A percentile compares a stretch with the other conserved stretches of the same genome.
Conservation (phyloP, 2,888 invertebrate genomes). For the Lasioglossum oenotherae region DNA sequence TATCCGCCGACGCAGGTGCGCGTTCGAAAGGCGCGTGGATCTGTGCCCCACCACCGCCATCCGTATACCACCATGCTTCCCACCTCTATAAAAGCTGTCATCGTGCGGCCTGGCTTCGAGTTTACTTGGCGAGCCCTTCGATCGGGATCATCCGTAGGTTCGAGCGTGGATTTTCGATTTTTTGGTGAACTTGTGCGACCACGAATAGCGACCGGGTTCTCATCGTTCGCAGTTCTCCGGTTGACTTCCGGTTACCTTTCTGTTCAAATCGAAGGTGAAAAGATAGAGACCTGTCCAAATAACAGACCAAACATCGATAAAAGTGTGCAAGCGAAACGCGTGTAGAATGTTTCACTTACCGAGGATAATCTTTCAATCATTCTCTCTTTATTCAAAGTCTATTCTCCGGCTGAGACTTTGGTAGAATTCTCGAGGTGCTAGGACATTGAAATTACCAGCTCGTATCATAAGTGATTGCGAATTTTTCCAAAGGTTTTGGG, state of each 20-base stretch:
- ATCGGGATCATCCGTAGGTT: constrained; percentile 56
- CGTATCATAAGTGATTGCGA: neutral
- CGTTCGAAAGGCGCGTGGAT: constrained; percentile 61
- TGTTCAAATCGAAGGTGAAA: constrained; percentile 39
- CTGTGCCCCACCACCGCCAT: constrained; percentile 55
- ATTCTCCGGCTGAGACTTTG: neutral
- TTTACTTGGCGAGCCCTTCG: constrained; percentile 70
- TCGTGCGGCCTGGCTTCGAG: constrained; percentile 67
- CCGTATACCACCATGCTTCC: constrained; percentile 50
- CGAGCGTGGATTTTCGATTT: constrained; percentile 25
- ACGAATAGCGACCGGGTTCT: constrained; percentile 7
- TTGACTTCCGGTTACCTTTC: neutral
- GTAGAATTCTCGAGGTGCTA: neutral
- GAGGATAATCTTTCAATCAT: neutral
- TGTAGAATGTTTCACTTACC: neutral
- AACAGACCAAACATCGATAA: neutral
- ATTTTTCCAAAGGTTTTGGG: neutral
- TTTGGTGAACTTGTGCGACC: constrained; percentile 39
- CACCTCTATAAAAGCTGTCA: constrained; percentile 76
- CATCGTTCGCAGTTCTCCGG: neutral
- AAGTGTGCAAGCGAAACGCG: neutral
- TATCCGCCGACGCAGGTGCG: constrained; percentile 68
- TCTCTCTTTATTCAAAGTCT: neutral
- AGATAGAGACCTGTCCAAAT: neutral
- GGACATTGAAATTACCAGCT: neutral